Evolutionary conservation across 2,888 invertebrate genomes (phyloP).

Genomic region (Caradrina clavipalpis): DNA sequence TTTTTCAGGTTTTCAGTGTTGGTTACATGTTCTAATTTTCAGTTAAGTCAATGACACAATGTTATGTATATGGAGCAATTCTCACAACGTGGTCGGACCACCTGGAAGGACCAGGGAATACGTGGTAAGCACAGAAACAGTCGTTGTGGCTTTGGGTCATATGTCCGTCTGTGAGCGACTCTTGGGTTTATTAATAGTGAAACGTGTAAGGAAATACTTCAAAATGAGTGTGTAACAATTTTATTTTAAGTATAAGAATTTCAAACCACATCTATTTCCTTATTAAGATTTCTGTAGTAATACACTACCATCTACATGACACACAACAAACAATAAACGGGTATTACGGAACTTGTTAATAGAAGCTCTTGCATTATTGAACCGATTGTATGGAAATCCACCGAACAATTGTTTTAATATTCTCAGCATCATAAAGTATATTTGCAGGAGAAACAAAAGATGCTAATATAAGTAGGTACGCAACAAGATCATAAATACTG

Average conservation of each 20-base stretch:
- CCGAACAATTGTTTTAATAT: constrained; percentile 64
- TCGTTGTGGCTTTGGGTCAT: not conserved
- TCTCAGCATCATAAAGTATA: constrained; percentile 62
- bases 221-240: not conserved
- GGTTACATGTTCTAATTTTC: no score
- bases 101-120: not conserved
- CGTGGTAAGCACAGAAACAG: not conserved
- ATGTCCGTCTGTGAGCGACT: no score
- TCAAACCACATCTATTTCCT: constrained; percentile 7
- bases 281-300: constrained; percentile 42
- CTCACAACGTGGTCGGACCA: no score
- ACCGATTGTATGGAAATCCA: constrained; percentile 67
- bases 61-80: not conserved
- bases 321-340: constrained; percentile 58
- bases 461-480: constrained; percentile 56
- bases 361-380: constrained; percentile 68
- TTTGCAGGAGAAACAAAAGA: constrained; percentile 60
- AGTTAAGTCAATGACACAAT: no score
- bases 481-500: constrained; percentile 54
- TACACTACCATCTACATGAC: constrained; percentile 48
- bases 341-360: constrained; percentile 64
- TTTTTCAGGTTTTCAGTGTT: no score
- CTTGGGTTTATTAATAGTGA: not conserved
- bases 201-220: not conserved
- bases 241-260: not conserved